phyloP scores from a whole-genome alignment of 2,888 invertebrate genomes.

The Zaprionus bogoriensis region DNA sequence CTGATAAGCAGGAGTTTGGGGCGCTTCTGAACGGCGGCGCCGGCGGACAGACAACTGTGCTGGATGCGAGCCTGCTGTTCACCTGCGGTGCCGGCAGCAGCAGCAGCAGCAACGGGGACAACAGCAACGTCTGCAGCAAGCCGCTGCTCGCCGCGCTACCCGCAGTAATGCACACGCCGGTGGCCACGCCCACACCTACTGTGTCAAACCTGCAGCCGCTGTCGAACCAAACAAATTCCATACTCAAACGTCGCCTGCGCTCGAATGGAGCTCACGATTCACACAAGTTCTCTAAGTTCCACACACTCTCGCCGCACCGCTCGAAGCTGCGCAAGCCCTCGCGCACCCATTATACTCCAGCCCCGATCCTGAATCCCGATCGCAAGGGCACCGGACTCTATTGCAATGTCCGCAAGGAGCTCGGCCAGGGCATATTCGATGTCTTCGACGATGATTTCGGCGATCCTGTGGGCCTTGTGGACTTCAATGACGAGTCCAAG shows the following conservation, averaged over 20 bases:
- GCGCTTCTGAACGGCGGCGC: constrained; percentile 28
- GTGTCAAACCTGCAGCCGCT: constrained; percentile 73
- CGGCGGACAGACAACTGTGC: constrained; percentile 49
- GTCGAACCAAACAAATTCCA: constrained; percentile 81
- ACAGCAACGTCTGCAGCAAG: constrained; percentile 62
- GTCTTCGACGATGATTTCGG: constrained; percentile 81
- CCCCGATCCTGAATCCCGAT: constrained; percentile 96
- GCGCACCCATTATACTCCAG: constrained; percentile 90
- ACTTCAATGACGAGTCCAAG: constrained; percentile 85
- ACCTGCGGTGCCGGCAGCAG: constrained; percentile 79
- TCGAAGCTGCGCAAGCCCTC: constrained; percentile 83
- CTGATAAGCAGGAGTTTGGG: constrained; percentile 42
- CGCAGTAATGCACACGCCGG: constrained; percentile 9
- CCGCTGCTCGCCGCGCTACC: constrained; percentile 70
- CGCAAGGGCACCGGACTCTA: constrained; percentile 93
- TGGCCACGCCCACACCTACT: constrained; percentile 19
- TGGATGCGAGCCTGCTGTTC: constrained; percentile 55
- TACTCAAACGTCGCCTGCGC: constrained; percentile 80
- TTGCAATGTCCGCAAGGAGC: constrained; percentile 79
- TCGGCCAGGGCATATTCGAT: constrained; percentile 77
- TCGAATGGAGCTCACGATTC: constrained; percentile 67
- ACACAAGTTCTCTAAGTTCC: constrained; percentile 77
- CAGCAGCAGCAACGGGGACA: constrained; percentile 43
- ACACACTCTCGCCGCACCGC: constrained; percentile 78
- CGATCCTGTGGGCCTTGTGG: constrained; percentile 80